A percentile compares a stretch with the other conserved stretches of the same genome.
These are phyloP conservation scores for Drosophila siamana DNA, from an alignment of 2,888 invertebrate genomes.

Conservation along the genomic window DNA sequence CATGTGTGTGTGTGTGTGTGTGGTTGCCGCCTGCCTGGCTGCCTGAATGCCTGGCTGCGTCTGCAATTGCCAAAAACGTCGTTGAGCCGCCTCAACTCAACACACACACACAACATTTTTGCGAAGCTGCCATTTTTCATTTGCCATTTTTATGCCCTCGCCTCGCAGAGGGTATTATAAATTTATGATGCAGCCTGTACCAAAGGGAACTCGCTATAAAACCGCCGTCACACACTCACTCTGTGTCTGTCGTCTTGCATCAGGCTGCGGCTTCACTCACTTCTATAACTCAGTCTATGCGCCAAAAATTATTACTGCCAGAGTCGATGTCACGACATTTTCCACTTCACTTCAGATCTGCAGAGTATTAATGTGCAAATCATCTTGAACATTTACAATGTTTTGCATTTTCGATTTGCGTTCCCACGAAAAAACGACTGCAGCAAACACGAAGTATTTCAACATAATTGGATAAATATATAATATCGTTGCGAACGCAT, in stretches of 20 bases:
- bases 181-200: neutral
- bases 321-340: neutral
- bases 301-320: neutral
- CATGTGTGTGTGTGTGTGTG: slow-evolving; percentile 4
- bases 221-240: neutral
- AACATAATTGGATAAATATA: no score
- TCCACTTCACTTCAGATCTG: neutral
- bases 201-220: neutral
- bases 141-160: neutral
- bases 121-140: slow-evolving; percentile 43
- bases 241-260: no score
- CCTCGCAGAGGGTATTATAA: neutral
- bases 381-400: no score
- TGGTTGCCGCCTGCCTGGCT: slow-evolving; percentile 15
- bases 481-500: no score
- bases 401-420: no score
- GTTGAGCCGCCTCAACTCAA: slow-evolving; percentile 8
- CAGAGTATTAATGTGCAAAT: neutral
- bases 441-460: no score
- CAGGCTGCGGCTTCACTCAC: no score
- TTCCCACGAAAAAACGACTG: no score
- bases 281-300: no score
- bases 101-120: slow-evolving; percentile 20
- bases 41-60: slow-evolving; percentile 17
- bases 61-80: slow-evolving; percentile 47